A percentile compares a stretch with the other conserved stretches of the same genome.
Conservation (phyloP, 2,888 invertebrate species). For the Geophilus truncorum region DNA sequence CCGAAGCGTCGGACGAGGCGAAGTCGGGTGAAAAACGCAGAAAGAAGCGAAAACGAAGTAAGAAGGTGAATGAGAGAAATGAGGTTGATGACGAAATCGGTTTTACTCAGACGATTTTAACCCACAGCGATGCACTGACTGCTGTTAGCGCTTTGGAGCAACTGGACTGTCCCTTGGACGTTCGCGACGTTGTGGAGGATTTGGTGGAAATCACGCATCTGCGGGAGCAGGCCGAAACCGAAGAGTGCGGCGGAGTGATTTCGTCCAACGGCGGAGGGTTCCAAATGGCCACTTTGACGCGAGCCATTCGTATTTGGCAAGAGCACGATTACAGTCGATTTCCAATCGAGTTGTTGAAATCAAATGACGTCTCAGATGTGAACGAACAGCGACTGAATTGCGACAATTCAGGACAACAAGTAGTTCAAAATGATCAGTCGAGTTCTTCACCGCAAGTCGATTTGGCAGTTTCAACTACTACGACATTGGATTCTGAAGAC, state of each 20-base stretch:
- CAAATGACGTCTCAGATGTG: neutral
- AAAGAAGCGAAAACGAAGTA: neutral
- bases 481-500: no score
- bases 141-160: neutral
- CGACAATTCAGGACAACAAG: neutral
- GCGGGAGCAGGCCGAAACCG: neutral
- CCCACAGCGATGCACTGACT: neutral
- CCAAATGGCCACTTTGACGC: neutral
- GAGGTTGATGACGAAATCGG: neutral
- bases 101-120: neutral
- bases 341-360: slow-evolving; percentile 31
- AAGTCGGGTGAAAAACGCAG: neutral
- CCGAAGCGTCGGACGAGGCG: neutral
- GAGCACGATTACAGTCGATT: slow-evolving; percentile 34
- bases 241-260: neutral
- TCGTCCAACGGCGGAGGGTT: neutral
- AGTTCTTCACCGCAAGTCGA: neutral
- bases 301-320: slow-evolving; percentile 31
- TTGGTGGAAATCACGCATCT: slow-evolving; percentile 1
- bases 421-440: no score
- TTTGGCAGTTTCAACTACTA: no score
- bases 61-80: neutral
- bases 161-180: neutral
- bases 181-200: neutral
- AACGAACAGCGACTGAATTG: neutral